Evolutionary conservation across 1,140 invertebrate genomes (phyloP), one percentile per base, ranked within the genome.

Genomic region (Plutomurus gul): DNA sequence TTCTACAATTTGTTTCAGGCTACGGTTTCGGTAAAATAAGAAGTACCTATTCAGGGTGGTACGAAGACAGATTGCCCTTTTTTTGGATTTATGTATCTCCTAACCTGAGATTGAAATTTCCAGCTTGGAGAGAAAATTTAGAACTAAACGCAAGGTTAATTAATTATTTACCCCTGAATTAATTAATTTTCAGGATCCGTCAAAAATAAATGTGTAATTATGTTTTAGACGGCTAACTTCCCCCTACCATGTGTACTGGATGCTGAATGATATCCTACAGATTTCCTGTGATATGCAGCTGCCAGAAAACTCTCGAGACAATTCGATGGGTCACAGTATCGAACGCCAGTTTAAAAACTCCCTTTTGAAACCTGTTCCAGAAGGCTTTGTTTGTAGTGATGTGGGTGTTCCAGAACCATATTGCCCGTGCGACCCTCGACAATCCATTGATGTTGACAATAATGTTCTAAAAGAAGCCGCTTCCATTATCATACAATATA

Each of bases 41-140:
- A 5, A 82, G 87, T 49, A 89, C 88, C 0, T 86, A 86, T 75
- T 83, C 89, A 1, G 90, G 90, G 0, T 87, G 88, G 82, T 82
- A 89, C 11, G 90, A 91, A 84, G 89, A 90, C 81, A 82, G 88
- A 36, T 82, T 90, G n/a, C 90, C 90, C 16, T 88, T 89, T 81
- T 85, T 89, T 79, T 88, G 86, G 77, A 73, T 90, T 7, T 85
- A 86, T 18, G 78, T 90, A 5, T 88, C 90, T 4, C 77, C 85
- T 75, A 86, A 85, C 84, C 86, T 89, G 70, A 75, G 78, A 16
- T 25, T 82, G 71, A 84, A 85, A 79, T 87, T 87, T 82, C 86
- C 86, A 3, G 33, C 84, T 5, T 75, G 87, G 56, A 25, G 18
- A 16, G 13, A 18, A 3, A 65, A 7, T 36, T 65, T 65, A n/a